phyloP scores from a whole-genome alignment of 1,140 invertebrate species.

The Hirudo medicinalis region DNA sequence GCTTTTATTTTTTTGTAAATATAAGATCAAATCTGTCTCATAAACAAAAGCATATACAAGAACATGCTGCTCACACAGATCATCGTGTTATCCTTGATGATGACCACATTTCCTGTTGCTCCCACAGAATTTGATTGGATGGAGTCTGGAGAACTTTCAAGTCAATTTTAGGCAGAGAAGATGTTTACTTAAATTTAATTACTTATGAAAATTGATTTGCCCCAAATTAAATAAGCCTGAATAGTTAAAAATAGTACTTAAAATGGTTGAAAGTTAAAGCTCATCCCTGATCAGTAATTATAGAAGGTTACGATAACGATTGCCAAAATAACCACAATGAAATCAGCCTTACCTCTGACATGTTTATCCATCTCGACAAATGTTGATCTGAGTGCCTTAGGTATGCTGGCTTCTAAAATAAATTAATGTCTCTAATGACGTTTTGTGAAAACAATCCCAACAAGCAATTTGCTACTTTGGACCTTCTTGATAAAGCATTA shows the following conservation, averaged over 20 bases:
- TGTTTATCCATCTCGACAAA: background rate
- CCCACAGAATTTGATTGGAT: constrained; percentile 82
- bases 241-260: background rate
- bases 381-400: background rate
- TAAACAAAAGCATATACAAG: constrained; percentile 7
- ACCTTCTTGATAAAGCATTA: too few species aligned
- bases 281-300: too few species aligned
- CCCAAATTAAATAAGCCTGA: constrained; percentile 6
- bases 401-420: background rate
- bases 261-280: too few species aligned
- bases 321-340: background rate
- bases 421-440: background rate
- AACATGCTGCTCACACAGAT: constrained; percentile 57
- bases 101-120: constrained; percentile 74
- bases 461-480: too few species aligned
- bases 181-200: background rate
- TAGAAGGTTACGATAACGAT: too few species aligned
- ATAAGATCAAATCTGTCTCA: background rate
- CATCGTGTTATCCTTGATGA: constrained; percentile 60
- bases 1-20: too few species aligned
- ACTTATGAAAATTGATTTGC: constrained; percentile 4
- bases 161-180: too few species aligned
- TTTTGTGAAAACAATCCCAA: too few species aligned
- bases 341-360: background rate
- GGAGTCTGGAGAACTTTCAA: constrained; percentile 51